Evolutionary conservation across 2,888 invertebrate genomes (phyloP).

Genomic region (Matsumyia berberina): DNA sequence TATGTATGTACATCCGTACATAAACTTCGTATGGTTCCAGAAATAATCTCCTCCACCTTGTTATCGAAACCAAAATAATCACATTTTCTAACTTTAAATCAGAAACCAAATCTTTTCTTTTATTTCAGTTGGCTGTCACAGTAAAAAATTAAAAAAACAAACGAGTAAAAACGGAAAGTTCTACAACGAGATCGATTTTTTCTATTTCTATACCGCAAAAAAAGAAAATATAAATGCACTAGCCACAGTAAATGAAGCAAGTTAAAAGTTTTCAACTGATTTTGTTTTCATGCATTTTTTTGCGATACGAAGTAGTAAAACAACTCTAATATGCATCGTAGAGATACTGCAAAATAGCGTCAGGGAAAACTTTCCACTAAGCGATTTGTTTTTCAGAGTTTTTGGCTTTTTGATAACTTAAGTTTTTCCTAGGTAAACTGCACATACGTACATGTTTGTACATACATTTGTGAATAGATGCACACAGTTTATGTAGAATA

Average conservation of each 20-base stretch:
- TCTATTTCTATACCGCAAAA: neutral
- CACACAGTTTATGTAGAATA: neutral
- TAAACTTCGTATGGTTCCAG: too few relatives aligned
- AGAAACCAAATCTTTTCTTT: neutral
- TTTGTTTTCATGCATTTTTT: constrained; percentile 15
- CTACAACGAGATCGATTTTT: neutral
- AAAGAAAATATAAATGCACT: constrained; percentile 5
- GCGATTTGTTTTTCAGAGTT: constrained; percentile 19
- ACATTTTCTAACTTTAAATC: too few relatives aligned
- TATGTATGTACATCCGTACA: too few relatives aligned
- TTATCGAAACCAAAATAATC: too few relatives aligned
- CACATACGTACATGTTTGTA: too few relatives aligned
- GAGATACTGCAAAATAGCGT: constrained; percentile 2
- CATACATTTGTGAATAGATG: too few relatives aligned
- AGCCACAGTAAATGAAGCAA: constrained; percentile 37
- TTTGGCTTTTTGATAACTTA: constrained; percentile 10
- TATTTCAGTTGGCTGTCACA: neutral
- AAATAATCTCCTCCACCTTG: too few relatives aligned
- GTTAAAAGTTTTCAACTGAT: constrained; percentile 38
- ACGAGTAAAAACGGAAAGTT: constrained; percentile 5
- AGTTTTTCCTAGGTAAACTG: neutral
- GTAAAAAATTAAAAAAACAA: neutral
- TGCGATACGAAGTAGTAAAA: constrained; percentile 15
- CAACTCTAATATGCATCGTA: constrained; percentile 26
- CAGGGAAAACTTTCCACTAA: constrained; percentile 13